phyloP scores from a whole-genome alignment of 2,888 invertebrate genomes.

The Caradrina clavipalpis region DNA sequence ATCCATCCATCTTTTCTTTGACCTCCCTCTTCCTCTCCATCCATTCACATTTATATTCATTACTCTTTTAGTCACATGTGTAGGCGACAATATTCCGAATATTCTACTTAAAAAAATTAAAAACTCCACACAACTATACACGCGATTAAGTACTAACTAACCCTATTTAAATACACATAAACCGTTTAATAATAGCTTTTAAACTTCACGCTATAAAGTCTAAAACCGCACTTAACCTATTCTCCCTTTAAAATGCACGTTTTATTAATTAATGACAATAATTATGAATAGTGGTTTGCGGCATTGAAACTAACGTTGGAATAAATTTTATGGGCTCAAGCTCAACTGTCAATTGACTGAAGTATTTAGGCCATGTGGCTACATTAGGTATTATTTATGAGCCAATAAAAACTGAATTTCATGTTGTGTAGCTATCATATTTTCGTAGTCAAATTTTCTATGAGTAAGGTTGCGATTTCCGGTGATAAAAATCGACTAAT shows the following conservation, averaged over 20 bases:
- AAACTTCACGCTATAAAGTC: slow-evolving; percentile 19
- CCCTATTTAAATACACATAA: slow-evolving; percentile 22
- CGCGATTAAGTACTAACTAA: slow-evolving; percentile 43
- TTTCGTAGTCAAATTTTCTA: slow-evolving; percentile 30
- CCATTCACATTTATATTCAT: too few relatives aligned
- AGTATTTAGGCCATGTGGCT: slow-evolving; percentile 78
- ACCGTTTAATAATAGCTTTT: slow-evolving; percentile 22
- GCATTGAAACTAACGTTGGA: slow-evolving; percentile 70
- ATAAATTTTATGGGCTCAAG: slow-evolving; percentile 75
- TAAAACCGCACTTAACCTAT: slow-evolving; percentile 17
- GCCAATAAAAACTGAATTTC: slow-evolving; percentile 63
- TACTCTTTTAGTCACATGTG: too few relatives aligned
- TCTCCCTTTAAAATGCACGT: slow-evolving; percentile 41
- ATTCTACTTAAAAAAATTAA: too few relatives aligned
- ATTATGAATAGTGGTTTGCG: slow-evolving; percentile 69
- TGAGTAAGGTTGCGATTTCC: slow-evolving; percentile 55
- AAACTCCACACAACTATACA: slow-evolving; percentile 29
- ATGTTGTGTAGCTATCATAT: slow-evolving; percentile 33
- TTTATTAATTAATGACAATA: slow-evolving; percentile 73
- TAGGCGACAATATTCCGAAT: too few relatives aligned
- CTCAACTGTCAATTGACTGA: slow-evolving; percentile 80
- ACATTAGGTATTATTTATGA: slow-evolving; percentile 46
- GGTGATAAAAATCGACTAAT: slow-evolving; percentile 56
- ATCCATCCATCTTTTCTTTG: too few relatives aligned
- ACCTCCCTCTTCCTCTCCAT: too few relatives aligned